Base-by-base conservation (phyloP, 2,113 vertebrate genomes). In the Anarhynchus alexandrinus region DNA sequence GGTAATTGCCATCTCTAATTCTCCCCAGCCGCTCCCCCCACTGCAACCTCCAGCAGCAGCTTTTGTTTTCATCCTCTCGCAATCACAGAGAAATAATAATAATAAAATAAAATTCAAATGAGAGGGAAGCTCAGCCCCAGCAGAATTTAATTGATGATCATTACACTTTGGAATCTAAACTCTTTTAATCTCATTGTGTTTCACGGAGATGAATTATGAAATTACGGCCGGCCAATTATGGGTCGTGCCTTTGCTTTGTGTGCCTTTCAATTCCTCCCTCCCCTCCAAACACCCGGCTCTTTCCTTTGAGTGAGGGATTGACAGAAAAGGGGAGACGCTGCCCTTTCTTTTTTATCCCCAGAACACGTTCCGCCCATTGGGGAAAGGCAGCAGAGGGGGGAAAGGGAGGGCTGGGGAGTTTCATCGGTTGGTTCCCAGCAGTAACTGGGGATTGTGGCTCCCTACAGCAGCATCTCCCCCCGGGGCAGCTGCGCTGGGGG, bases 111-210 rank as follows among this genome's bases (percentile, higher is more conserved):
- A 96, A 98, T 97, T 96, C 96, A 97, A 97, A 97, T 94, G 90
- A 98, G 97, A 79, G 92, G 95, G 96, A 95, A 85, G 94, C 96
- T 97, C 95, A 97, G 96, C 97, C 96, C 97, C 84, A 64, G 96
- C 95, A 91, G 97, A 95, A 73, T 91, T 97, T 98, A 98, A 98
- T 96, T 98, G 97, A 98, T 97, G 98, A 98, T 98, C 97, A 97
- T 98, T 97, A 95, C 97, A 90, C 97, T 98, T 97, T 5, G 90
- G 96, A 98, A 97, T 96, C 97, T 90, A 97, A 98, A 97, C 96
- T 96, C 97, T 97, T 97, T 98, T 97, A 97, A 98, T 98, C 98
- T 96, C 97, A 92, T 94, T 97, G 96, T 93, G 87, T 95, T 97
- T 88, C 96, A 55, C 76, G 9, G 96, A 97, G 96, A 97, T 97